phyloP scores from a whole-genome alignment of 2,888 invertebrate genomes.

The Mystacides longicornis region DNA sequence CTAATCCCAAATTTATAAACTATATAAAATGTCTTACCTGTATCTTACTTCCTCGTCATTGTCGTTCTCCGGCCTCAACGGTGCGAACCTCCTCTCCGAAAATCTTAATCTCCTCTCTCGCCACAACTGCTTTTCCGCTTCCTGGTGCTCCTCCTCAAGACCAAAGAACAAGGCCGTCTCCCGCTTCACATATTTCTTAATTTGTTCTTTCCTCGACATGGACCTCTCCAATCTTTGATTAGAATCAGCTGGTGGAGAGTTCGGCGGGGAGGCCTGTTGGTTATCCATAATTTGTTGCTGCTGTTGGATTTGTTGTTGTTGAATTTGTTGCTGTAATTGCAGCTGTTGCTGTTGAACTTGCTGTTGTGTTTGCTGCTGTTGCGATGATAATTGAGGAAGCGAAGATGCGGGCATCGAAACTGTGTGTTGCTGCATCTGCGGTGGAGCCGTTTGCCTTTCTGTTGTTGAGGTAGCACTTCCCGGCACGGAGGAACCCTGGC shows the following conservation, averaged over 20 bases:
- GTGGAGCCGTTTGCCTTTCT: slow-evolving; percentile 22
- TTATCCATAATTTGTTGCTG: background rate
- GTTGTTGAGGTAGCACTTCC: slow-evolving; percentile 8
- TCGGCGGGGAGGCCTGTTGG: slow-evolving; percentile 4
- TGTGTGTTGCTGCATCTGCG: slow-evolving; percentile 39
- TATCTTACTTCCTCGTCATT: slow-evolving; percentile 48
- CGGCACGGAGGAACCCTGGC: slow-evolving; percentile 5
- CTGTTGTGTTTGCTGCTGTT: slow-evolving; percentile 4
- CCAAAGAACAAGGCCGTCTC: slow-evolving; percentile 83
- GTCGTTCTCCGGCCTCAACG: slow-evolving; percentile 53
- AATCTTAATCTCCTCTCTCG: slow-evolving; percentile 70
- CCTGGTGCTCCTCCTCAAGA: slow-evolving; percentile 69
- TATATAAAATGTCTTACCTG: slow-evolving; percentile 24
- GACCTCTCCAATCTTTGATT: slow-evolving; percentile 37
- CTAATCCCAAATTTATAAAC: too few relatives aligned
- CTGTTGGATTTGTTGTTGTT: slow-evolving; percentile 23
- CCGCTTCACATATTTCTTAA: slow-evolving; percentile 61
- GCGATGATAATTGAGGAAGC: slow-evolving; percentile 14
- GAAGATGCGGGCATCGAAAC: slow-evolving; percentile 29
- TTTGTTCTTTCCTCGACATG: slow-evolving; percentile 39
- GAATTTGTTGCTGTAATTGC: slow-evolving; percentile 19
- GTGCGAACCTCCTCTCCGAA: slow-evolving; percentile 62
- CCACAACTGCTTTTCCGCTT: slow-evolving; percentile 68
- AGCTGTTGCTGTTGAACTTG: slow-evolving; percentile 23
- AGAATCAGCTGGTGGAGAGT: slow-evolving; percentile 11